A percentile compares a stretch with the other conserved stretches of the same genome.
Conservation (phyloP, 2,888 invertebrate genomes). For the Mythimna loreyi region DNA sequence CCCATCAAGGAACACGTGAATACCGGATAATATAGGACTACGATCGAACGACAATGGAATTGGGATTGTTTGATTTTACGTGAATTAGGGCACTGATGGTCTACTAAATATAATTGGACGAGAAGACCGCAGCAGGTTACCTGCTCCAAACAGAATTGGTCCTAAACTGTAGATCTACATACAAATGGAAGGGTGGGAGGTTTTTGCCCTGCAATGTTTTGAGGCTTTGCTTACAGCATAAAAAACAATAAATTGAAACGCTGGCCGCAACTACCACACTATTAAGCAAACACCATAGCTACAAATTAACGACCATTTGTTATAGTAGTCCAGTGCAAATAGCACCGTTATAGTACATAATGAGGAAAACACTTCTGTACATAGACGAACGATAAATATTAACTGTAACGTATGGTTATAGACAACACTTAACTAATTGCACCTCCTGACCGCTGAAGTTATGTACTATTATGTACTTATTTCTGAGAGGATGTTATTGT, state of each 20-base stretch:
- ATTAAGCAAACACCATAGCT: slow-evolving; percentile 1
- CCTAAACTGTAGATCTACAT: not conserved
- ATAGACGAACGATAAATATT: slow-evolving; percentile 11
- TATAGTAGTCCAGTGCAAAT: no score
- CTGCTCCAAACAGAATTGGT: no score
- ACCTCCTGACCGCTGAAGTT: not conserved
- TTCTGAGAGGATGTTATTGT: slow-evolving; percentile 4
- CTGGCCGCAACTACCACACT: not conserved
- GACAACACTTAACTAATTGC: slow-evolving; percentile 19
- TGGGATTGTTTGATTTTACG: no score
- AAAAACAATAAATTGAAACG: not conserved
- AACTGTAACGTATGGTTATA: not conserved
- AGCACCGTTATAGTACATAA: slow-evolving; percentile 1
- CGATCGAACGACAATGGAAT: no score
- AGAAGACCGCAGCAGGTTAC: no score
- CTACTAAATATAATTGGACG: no score
- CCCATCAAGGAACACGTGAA: no score
- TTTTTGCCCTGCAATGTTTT: not conserved
- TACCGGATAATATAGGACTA: no score
- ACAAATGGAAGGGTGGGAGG: not conserved
- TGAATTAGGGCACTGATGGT: no score
- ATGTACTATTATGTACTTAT: slow-evolving; percentile 2
- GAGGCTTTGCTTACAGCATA: not conserved
- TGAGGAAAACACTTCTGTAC: slow-evolving; percentile 46
- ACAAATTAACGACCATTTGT: slow-evolving; percentile 29